Conservation (phyloP, 1,140 invertebrate genomes). For the Drosophila paulistorum region DNA sequence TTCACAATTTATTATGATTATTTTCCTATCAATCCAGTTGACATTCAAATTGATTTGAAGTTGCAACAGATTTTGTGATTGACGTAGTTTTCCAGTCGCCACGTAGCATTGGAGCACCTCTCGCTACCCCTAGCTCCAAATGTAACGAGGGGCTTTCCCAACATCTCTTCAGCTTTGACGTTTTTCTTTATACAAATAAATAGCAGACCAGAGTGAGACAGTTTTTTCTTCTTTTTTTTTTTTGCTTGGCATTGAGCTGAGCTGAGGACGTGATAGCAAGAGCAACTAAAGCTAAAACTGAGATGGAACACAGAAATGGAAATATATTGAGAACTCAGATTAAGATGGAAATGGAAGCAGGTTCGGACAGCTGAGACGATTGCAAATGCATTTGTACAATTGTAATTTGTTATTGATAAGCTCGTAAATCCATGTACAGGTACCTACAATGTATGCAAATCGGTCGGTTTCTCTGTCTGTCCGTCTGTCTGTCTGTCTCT, state of each 20-base stretch:
- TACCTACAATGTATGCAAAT: slow-evolving; percentile 56
- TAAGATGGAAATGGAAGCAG: neutral
- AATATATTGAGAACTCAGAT: neutral
- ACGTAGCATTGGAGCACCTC: slow-evolving; percentile 44
- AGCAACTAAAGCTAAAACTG: slow-evolving; percentile 4
- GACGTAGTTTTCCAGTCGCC: slow-evolving; percentile 24
- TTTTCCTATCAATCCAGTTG: slow-evolving; percentile 53
- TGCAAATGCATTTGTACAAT: slow-evolving; percentile 52
- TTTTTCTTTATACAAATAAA: slow-evolving; percentile 27
- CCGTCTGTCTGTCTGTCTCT: slow-evolving; percentile 24
- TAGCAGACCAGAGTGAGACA: slow-evolving; percentile 62
- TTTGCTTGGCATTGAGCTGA: slow-evolving; percentile 63
- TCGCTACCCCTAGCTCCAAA: slow-evolving; percentile 21
- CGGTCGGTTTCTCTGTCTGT: slow-evolving; percentile 15
- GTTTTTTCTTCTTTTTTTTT: slow-evolving; percentile 11
- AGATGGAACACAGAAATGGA: neutral
- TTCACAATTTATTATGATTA: slow-evolving; percentile 41
- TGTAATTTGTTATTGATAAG: slow-evolving; percentile 64
- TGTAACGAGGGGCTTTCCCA: slow-evolving; percentile 36
- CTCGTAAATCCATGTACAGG: slow-evolving; percentile 30
- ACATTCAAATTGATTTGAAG: slow-evolving; percentile 56
- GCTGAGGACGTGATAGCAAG: slow-evolving; percentile 61
- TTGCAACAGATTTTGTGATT: slow-evolving; percentile 57
- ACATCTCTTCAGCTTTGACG: slow-evolving; percentile 5
- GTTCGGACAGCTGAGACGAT: slow-evolving; percentile 4